Percentiles rank a stretch among this genome's conserved stretches.
phyloP scores from a whole-genome alignment of 1,140 invertebrate genomes.

The Camponotus vicinus region DNA sequence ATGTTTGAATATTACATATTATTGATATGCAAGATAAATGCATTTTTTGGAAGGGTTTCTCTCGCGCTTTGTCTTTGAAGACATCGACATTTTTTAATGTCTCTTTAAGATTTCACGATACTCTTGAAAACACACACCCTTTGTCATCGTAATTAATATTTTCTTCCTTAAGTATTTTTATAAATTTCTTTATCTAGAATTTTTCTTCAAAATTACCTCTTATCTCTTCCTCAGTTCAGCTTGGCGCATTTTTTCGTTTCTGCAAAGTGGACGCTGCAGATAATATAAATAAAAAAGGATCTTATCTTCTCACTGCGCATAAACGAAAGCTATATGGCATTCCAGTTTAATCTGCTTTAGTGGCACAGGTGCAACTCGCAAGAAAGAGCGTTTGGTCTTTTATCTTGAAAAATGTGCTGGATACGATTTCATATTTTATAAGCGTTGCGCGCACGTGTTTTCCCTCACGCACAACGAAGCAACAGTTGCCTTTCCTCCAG shows the following conservation, averaged over 20 bases:
- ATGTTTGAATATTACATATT: not conserved
- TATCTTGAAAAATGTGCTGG: constrained; percentile 59
- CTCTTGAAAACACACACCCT: not conserved
- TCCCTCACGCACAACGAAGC: constrained; percentile 23
- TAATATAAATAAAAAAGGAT: constrained; percentile 44
- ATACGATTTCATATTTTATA: constrained; percentile 71
- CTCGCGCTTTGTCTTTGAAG: not conserved
- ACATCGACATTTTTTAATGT: not conserved
- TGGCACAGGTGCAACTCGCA: not conserved
- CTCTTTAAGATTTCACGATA: not conserved
- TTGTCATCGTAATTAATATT: constrained; percentile 27
- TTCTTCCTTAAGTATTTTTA: not conserved
- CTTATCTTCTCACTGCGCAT: constrained; percentile 37
- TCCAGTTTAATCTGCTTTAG: constrained; percentile 4
- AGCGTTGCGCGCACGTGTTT: constrained; percentile 22
- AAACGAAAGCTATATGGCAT: constrained; percentile 38
- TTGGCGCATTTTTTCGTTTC: constrained; percentile 37
- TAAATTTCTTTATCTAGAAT: constrained; percentile 16
- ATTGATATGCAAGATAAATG: not conserved
- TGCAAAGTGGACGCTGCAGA: constrained; percentile 20
- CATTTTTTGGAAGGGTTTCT: not conserved
- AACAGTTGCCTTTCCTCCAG: constrained; percentile 29
- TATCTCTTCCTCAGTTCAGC: not conserved
- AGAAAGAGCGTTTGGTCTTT: constrained; percentile 61
- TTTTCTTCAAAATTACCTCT: constrained; percentile 30